Evolutionary conservation across 2,797 vertebrate species (phyloP).

Genomic region (Alcedo quadribrachys): DNA sequence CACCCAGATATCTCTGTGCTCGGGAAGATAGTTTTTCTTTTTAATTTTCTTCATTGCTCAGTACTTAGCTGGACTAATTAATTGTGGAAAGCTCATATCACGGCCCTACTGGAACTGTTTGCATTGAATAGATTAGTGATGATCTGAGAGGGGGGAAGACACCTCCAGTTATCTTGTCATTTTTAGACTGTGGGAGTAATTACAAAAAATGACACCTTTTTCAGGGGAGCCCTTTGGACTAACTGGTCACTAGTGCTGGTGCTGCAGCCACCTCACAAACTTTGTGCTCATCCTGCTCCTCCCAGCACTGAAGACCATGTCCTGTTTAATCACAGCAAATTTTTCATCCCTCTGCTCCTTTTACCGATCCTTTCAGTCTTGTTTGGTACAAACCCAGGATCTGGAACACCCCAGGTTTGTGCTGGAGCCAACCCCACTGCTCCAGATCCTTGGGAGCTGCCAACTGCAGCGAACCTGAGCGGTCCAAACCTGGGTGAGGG

Average conservation of each 20-base stretch:
- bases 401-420: background rate
- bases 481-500: background rate
- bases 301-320: fast-evolving
- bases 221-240: fast-evolving
- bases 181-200: background rate
- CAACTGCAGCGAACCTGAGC: fast-evolving
- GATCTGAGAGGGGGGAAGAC: background rate
- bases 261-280: fast-evolving
- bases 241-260: background rate
- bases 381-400: background rate
- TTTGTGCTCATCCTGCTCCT: fast-evolving
- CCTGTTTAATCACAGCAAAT: background rate
- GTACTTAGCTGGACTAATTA: conserved; percentile 31
- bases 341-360: background rate
- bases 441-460: background rate
- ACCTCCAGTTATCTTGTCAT: background rate
- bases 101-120: background rate
- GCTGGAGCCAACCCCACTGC: background rate
- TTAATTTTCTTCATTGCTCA: conserved; percentile 21
- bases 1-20: background rate
- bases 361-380: background rate
- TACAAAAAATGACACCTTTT: background rate
- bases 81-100: conserved; percentile 1
- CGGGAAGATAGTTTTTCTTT: conserved; percentile 24
- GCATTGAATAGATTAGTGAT: background rate